A percentile compares a stretch with the other conserved stretches of the same genome.
phyloP scores from a whole-genome alignment of 2,888 invertebrate genomes.

The Apotomis turbidana region DNA sequence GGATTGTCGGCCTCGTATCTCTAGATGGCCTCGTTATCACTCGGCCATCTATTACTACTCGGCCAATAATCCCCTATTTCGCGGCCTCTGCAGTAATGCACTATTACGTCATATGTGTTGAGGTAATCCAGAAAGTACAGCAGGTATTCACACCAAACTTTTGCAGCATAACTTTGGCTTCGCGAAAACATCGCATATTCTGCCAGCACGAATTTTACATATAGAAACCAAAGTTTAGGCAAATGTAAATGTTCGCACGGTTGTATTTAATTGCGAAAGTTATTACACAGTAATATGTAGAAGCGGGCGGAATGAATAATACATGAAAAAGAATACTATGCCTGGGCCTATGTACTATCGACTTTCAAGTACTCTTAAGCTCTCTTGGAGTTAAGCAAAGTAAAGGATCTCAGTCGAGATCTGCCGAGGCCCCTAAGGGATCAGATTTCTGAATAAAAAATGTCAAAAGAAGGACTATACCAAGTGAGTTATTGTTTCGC shows the following conservation, averaged over 20 bases:
- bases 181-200: neutral
- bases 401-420: neutral
- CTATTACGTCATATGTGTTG: too few relatives aligned
- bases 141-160: too few relatives aligned
- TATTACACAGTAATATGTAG: conserved; percentile 14
- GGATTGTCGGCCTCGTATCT: too few relatives aligned
- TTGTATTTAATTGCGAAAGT: conserved; percentile 24
- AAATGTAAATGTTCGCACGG: conserved; percentile 5
- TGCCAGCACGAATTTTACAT: neutral
- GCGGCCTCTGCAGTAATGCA: too few relatives aligned
- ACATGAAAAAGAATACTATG: conserved; percentile 16
- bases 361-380: neutral
- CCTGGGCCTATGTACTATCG: neutral
- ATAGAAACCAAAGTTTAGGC: neutral
- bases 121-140: too few relatives aligned
- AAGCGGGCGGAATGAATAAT: conserved; percentile 25
- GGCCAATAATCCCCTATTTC: too few relatives aligned
- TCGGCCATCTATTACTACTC: too few relatives aligned
- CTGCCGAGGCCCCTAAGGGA: neutral
- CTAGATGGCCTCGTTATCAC: too few relatives aligned
- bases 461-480: conserved; percentile 5
- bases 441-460: conserved; percentile 25
- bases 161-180: neutral
- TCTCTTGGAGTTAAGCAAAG: conserved; percentile 5
- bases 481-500: conserved; percentile 20